Evolutionary conservation across 2,888 invertebrate genomes (phyloP), one percentile per base, ranked within the genome.

Genomic region (Isotomurus palustris): DNA sequence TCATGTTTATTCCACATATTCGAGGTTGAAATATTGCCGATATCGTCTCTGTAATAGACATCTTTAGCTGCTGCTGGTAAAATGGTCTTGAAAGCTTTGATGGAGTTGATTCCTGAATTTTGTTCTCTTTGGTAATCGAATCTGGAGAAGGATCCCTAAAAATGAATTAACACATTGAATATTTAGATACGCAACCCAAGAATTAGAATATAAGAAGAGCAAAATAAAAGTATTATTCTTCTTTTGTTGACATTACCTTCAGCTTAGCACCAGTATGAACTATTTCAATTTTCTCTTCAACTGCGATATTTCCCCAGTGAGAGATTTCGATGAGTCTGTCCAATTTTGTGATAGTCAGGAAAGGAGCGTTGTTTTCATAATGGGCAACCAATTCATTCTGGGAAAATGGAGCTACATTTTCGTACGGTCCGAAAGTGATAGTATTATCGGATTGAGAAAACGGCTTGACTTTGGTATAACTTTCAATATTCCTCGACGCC

Each of bases 291-390:
- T 87, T 84, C 75, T 99, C 99, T 75, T 97, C 95, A 1, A 99
- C 82, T 22, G 97, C 97, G 72, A 99, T 91, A 73, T 97, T 96
- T 8, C 97, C 97, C 99, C 99, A 99, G 75, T 99, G 97, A 0
- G 97, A 99, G 2, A 99, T 84, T 78, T 99, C 97, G 71, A 99
- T 88, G 0, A 84, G 78, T 48, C 99, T 82, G 71, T 90, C 88
- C 68, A 99, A 76, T 44, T 82, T 82, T 0, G 88, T 89, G 0
- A 96, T 91, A n/a, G 91, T 91, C 67, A 99, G 78, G 77, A 99
- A 99, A 28, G 97, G 95, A 38, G 88, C 83, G 75, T 95, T 94
- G 76, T 96, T 99, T 76, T 96, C 97, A 74, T 87, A 96, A 76
- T 99, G 99, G 22, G 62, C 57, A 1, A 51, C 25, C 27, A 63